phyloP scores from a whole-genome alignment of 2,797 vertebrate species.

The Schizothorax lantsangensis region DNA sequence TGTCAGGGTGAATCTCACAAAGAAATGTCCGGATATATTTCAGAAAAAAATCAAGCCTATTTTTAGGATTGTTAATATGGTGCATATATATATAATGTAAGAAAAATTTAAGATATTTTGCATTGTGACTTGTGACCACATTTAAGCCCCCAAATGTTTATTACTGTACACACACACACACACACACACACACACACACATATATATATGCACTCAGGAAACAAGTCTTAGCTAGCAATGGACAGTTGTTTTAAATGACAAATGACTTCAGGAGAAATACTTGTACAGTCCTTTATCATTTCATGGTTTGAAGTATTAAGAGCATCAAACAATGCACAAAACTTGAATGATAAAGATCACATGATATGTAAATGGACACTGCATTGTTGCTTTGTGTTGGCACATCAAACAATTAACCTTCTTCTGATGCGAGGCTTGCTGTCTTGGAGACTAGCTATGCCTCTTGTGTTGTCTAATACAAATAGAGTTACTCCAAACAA shows the following conservation, averaged over 20 bases:
- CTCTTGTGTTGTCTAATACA: background rate
- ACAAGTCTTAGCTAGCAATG: background rate
- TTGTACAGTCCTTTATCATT: background rate
- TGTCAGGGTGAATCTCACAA: background rate
- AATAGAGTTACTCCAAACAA: conserved; percentile 23
- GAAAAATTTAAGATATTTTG: background rate
- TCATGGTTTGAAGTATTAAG: background rate
- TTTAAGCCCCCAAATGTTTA: background rate
- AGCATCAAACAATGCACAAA: background rate
- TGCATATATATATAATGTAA: background rate
- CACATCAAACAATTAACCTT: conserved; percentile 41
- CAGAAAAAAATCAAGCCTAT: background rate
- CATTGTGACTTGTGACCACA: background rate
- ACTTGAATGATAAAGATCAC: background rate
- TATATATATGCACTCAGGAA: background rate
- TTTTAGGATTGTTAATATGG: background rate
- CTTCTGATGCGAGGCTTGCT: conserved; percentile 15
- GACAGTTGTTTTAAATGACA: background rate
- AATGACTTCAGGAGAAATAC: background rate
- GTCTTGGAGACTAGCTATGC: conserved; percentile 32
- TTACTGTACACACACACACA: no score
- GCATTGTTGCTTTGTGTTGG: conserved; percentile 33
- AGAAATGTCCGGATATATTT: background rate
- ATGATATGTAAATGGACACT: conserved; percentile 4
- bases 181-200: no score